These are phyloP conservation scores for Lycocorax pyrrhopterus DNA, from an alignment of 2,113 vertebrate species.

Conservation along the genomic window DNA sequence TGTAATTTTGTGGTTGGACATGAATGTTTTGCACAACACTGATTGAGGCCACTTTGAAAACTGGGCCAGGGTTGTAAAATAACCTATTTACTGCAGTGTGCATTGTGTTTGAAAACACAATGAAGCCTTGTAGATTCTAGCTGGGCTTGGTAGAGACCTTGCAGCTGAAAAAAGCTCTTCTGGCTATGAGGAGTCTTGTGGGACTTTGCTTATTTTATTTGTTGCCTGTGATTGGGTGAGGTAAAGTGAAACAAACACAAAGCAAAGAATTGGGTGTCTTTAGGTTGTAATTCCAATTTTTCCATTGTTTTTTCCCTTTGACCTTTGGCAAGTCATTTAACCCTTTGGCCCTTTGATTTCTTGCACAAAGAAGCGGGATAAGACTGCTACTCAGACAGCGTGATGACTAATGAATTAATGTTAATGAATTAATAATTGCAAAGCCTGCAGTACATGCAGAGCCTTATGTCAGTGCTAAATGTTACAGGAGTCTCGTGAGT, in stretches of 20 bases:
- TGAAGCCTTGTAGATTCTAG: slow-evolving; percentile 16
- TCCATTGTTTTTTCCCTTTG: slow-evolving; percentile 11
- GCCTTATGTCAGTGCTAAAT: not conserved
- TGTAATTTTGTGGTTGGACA: slow-evolving; percentile 61
- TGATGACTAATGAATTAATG: not conserved
- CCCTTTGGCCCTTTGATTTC: slow-evolving; percentile 2
- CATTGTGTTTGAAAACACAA: slow-evolving; percentile 44
- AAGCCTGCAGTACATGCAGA: not conserved
- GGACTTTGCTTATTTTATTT: slow-evolving; percentile 9
- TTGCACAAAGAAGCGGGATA: not conserved
- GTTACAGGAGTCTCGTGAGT: not conserved
- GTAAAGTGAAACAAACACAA: not conserved
- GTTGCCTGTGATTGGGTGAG: not conserved
- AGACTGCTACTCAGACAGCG: not conserved
- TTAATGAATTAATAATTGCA: slow-evolving; percentile 28
- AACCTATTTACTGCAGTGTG: slow-evolving; percentile 47
- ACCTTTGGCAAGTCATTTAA: slow-evolving; percentile 5
- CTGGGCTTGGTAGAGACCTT: not conserved
- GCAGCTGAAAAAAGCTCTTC: not conserved
- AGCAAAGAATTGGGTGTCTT: not conserved
- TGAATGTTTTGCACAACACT: slow-evolving; percentile 55
- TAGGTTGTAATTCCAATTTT: not conserved
- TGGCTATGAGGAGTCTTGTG: not conserved
- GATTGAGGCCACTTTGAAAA: slow-evolving; percentile 62
- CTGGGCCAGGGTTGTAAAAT: slow-evolving; percentile 52